A percentile compares a stretch with the other conserved stretches of the same genome.
These are phyloP conservation scores for Bombylius discolor DNA, from an alignment of 2,888 invertebrate species.

Conservation along the genomic window DNA sequence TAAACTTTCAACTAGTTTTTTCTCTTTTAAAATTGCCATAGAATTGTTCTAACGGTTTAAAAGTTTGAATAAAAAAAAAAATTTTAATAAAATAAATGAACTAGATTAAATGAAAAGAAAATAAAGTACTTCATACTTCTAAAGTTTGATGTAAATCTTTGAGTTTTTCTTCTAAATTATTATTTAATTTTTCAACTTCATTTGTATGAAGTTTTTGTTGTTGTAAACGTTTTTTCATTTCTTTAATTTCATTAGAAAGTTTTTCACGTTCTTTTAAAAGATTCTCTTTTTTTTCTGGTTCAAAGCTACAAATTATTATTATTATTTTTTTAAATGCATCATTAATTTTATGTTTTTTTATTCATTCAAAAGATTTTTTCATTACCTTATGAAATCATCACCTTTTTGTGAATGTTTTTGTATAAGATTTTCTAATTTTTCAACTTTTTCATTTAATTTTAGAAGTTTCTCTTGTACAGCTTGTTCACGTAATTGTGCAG, in stretches of 20 bases:
- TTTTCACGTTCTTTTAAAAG: constrained; percentile 23
- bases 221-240: constrained; percentile 29
- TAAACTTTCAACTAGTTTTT: constrained; percentile 27
- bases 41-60: constrained; percentile 28
- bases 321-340: too few relatives aligned
- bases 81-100: neutral
- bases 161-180: constrained; percentile 29
- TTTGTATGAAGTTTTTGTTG: constrained; percentile 28
- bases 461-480: constrained; percentile 26
- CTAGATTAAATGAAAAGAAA: neutral
- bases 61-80: neutral
- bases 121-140: constrained; percentile 24
- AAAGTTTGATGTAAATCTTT: constrained; percentile 30
- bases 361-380: neutral
- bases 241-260: constrained; percentile 29
- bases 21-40: constrained; percentile 29
- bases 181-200: constrained; percentile 31
- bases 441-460: neutral
- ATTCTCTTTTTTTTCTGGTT: constrained; percentile 20
- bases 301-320: neutral
- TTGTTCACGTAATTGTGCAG: constrained; percentile 33
- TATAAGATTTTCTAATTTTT: neutral
- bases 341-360: neutral
- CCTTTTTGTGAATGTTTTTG: neutral
- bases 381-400: neutral